Evolutionary conservation across 2,888 invertebrate species (phyloP).

Genomic region (Carcina quercana): DNA sequence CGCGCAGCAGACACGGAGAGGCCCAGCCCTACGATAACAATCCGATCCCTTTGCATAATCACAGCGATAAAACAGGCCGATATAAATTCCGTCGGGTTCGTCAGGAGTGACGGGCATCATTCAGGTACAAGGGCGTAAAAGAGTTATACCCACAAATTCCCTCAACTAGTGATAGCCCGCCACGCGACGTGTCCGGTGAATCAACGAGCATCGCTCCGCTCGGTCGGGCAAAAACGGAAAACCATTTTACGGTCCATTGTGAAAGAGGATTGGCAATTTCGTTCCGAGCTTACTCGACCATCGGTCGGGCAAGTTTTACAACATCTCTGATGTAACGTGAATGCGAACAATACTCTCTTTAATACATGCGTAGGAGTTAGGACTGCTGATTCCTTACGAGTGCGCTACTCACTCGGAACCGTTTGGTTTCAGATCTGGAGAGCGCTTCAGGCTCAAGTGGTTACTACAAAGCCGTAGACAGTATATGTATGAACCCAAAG

Average conservation of each 20-base stretch:
- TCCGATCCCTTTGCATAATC: constrained; percentile 4
- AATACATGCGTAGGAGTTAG: constrained; percentile 24
- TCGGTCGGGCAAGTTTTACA: constrained; percentile 65
- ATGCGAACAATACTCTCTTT: constrained; percentile 39
- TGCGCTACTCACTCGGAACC: too few relatives aligned
- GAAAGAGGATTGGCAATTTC: constrained; percentile 74
- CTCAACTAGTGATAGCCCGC: constrained; percentile 58
- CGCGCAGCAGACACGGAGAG: too few relatives aligned
- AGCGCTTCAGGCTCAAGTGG: too few relatives aligned
- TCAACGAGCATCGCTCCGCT: constrained; percentile 66
- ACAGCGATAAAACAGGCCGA: not conserved
- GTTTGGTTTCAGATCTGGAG: too few relatives aligned
- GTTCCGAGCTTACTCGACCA: constrained; percentile 67
- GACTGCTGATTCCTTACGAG: constrained; percentile 1
- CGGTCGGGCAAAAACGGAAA: constrained; percentile 71
- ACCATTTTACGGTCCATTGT: constrained; percentile 75
- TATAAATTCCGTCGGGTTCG: not conserved
- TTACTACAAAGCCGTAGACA: too few relatives aligned
- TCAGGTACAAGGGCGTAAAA: constrained; percentile 36
- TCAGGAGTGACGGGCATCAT: constrained; percentile 14
- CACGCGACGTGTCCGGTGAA: constrained; percentile 67
- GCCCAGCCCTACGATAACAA: too few relatives aligned
- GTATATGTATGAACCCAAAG: too few relatives aligned
- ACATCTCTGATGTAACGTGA: constrained; percentile 60
- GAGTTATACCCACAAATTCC: constrained; percentile 61